A percentile compares a stretch with the other conserved stretches of the same genome.
These are phyloP conservation scores for Drosophila nigritarsus DNA, from an alignment of 2,888 invertebrate genomes.

Conservation along the genomic window DNA sequence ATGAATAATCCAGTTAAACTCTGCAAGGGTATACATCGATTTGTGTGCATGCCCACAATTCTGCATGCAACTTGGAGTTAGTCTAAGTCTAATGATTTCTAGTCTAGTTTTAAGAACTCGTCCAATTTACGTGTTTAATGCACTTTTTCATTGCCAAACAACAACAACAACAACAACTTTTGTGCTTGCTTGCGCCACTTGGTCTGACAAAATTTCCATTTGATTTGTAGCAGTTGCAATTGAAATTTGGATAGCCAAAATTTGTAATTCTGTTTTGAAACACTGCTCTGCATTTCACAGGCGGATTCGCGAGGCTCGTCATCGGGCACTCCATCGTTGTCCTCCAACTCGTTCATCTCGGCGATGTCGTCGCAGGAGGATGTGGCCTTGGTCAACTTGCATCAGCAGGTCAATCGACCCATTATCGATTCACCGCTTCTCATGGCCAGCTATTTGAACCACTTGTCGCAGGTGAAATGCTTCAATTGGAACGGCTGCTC, in stretches of 20 bases:
- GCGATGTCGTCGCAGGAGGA: slow-evolving; percentile 97
- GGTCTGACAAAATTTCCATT: slow-evolving; percentile 24
- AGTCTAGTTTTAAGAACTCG: slow-evolving; percentile 46
- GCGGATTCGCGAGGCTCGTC: slow-evolving; percentile 87
- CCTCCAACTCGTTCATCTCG: slow-evolving; percentile 94
- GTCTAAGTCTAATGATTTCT: slow-evolving; percentile 45
- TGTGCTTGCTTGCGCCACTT: slow-evolving; percentile 48
- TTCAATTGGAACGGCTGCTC: slow-evolving; percentile 92
- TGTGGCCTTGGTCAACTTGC: slow-evolving; percentile 95
- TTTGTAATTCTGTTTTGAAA: neutral
- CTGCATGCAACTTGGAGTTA: slow-evolving; percentile 51
- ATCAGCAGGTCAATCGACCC: slow-evolving; percentile 96
- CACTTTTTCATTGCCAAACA: slow-evolving; percentile 15
- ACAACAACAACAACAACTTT: neutral
- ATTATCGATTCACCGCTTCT: slow-evolving; percentile 97
- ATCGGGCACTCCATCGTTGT: slow-evolving; percentile 92
- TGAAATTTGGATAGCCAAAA: fast-evolving
- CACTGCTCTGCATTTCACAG: slow-evolving; percentile 64
- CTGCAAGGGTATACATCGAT: slow-evolving; percentile 7
- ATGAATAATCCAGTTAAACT: neutral
- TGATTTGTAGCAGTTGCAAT: slow-evolving; percentile 43
- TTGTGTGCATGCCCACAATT: slow-evolving; percentile 25
- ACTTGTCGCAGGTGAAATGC: slow-evolving; percentile 92
- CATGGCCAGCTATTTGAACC: slow-evolving; percentile 97
- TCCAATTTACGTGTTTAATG: slow-evolving; percentile 11